These are phyloP conservation scores for Gracilinanus agilis DNA, from an alignment of 2,113 vertebrate species.

Conservation along the genomic window DNA sequence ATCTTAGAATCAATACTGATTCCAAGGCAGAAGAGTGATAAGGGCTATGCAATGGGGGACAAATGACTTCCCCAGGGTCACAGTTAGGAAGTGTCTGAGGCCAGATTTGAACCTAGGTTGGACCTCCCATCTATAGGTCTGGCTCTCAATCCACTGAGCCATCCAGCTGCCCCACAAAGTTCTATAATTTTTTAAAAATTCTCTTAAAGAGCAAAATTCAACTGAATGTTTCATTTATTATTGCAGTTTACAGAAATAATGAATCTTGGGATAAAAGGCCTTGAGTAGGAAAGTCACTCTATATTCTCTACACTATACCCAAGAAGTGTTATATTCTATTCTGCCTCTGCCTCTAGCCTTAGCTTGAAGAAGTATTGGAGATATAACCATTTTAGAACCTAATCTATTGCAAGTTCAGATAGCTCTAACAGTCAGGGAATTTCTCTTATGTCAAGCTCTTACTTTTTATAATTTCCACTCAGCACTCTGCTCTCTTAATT, in stretches of 20 bases:
- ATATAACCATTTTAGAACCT: neutral
- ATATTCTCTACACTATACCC: neutral
- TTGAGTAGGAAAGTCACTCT: neutral
- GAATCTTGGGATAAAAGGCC: neutral
- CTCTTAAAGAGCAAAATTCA: slow-evolving; percentile 50
- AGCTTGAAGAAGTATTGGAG: neutral
- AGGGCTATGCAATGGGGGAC: too few relatives aligned
- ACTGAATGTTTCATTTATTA: slow-evolving; percentile 26
- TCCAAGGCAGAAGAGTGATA: too few relatives aligned
- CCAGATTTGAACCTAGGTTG: too few relatives aligned
- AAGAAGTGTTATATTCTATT: neutral
- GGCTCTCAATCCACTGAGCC: too few relatives aligned
- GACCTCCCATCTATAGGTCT: too few relatives aligned
- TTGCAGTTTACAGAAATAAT: neutral
- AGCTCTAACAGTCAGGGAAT: neutral
- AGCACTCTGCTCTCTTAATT: neutral
- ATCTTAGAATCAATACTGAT: too few relatives aligned
- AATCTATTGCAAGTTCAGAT: neutral
- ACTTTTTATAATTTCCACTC: neutral
- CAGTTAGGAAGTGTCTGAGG: too few relatives aligned
- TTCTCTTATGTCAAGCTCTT: neutral
- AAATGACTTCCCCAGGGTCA: too few relatives aligned
- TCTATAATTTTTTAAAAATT: slow-evolving; percentile 76
- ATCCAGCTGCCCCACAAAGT: slow-evolving; percentile 60
- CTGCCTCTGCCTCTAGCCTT: neutral